phyloP scores from a whole-genome alignment of 2,797 vertebrate genomes.

The Dendrocincla fuliginosa region DNA sequence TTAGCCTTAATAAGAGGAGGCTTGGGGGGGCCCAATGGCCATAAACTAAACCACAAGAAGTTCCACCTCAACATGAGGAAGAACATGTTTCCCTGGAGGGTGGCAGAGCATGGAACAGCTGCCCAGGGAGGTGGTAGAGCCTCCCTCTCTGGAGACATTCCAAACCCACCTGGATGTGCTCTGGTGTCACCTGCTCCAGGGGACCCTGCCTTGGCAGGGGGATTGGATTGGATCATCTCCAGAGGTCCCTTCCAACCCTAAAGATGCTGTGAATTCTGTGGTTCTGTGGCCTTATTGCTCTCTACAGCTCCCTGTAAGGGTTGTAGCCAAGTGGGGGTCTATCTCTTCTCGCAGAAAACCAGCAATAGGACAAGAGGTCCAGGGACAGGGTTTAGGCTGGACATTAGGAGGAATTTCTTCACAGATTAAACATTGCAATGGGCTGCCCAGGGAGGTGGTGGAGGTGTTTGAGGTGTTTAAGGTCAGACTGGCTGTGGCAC shows the following conservation, averaged over 20 bases:
- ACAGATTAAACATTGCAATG: neutral
- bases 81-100: neutral
- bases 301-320: neutral
- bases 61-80: neutral
- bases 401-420: neutral
- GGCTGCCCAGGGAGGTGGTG: neutral
- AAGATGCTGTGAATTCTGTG: neutral
- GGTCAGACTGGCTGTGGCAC: no score
- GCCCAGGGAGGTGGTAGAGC: neutral
- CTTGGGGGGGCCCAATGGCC: neutral
- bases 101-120: neutral
- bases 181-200: neutral
- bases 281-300: neutral
- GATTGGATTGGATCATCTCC: neutral
- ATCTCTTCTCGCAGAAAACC: neutral
- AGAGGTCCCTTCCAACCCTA: neutral
- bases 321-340: accelerated
- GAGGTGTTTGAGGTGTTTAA: neutral
- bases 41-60: neutral
- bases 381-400: no score
- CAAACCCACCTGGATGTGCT: neutral
- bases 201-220: neutral
- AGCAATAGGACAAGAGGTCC: neutral
- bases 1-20: neutral
- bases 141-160: neutral